Percentiles rank a stretch among this genome's conserved stretches.
Evolutionary conservation across 2,888 invertebrate species (phyloP).

Genomic region (Apeira syringaria): DNA sequence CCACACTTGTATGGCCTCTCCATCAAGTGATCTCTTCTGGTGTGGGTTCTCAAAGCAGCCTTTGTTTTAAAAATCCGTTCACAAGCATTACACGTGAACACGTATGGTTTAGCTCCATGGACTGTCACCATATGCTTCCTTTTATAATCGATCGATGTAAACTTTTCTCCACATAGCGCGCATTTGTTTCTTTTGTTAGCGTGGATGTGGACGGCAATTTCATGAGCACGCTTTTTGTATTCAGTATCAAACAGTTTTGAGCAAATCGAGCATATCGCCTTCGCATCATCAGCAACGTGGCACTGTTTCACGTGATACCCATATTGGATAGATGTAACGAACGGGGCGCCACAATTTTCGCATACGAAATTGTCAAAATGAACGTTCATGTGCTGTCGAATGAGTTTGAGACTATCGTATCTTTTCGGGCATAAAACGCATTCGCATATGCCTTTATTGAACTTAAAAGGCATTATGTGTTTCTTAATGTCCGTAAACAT

Average conservation of each 20-base stretch:
- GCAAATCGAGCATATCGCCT: constrained; percentile 47
- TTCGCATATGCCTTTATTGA: background rate
- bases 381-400: constrained; percentile 73
- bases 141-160: constrained; percentile 40
- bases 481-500: constrained; percentile 1
- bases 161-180: constrained; percentile 28
- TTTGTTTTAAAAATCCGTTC: constrained; percentile 40
- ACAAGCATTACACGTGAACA: constrained; percentile 49
- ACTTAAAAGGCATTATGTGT: background rate
- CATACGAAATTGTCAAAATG: constrained; percentile 74
- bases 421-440: background rate
- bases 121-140: constrained; percentile 44
- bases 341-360: constrained; percentile 68
- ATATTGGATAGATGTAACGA: constrained; percentile 44
- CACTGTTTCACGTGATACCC: constrained; percentile 21
- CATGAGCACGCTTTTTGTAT: constrained; percentile 48
- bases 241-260: constrained; percentile 51
- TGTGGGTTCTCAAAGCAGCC: constrained; percentile 36
- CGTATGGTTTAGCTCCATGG: constrained; percentile 41
- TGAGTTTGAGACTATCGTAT: constrained; percentile 60
- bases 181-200: constrained; percentile 22
- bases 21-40: constrained; percentile 38
- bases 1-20: constrained; percentile 33
- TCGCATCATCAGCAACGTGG: constrained; percentile 25
- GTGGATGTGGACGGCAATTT: constrained; percentile 46